Conservation (phyloP, 2,888 invertebrate species). For the Spilarctia lutea region DNA sequence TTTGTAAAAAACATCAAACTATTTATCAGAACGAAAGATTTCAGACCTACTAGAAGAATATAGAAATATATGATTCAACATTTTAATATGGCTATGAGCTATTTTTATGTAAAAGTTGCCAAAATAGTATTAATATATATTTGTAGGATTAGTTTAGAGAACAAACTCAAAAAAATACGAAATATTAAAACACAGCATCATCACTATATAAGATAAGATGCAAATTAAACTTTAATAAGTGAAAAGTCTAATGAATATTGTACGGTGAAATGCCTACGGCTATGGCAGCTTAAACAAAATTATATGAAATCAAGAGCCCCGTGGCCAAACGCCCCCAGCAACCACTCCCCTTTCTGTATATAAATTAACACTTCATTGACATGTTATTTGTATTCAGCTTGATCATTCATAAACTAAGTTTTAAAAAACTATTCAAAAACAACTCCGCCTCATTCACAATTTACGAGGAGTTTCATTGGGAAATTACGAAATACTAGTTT, state of each 20-base stretch:
- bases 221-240: background rate
- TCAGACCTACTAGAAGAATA: too few species aligned
- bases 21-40: too few species aligned
- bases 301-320: conserved; percentile 17
- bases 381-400: background rate
- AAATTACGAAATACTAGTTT: conserved; percentile 45
- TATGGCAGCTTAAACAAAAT: conserved; percentile 9
- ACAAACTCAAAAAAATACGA: too few species aligned
- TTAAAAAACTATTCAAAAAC: background rate
- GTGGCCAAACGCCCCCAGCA: conserved; percentile 1
- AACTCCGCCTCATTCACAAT: conserved; percentile 5
- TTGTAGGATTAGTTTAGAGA: too few species aligned
- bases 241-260: background rate
- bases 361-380: background rate
- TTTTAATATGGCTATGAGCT: too few species aligned
- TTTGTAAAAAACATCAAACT: too few species aligned
- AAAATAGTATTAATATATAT: too few species aligned
- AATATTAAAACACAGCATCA: too few species aligned
- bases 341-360: conserved; percentile 4
- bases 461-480: conserved; percentile 13
- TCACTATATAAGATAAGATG: background rate
- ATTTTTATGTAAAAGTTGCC: too few species aligned
- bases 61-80: too few species aligned
- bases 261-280: background rate
- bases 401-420: background rate